Conservation (phyloP, 2,797 vertebrate species). For the Glossophaga mutica region DNA sequence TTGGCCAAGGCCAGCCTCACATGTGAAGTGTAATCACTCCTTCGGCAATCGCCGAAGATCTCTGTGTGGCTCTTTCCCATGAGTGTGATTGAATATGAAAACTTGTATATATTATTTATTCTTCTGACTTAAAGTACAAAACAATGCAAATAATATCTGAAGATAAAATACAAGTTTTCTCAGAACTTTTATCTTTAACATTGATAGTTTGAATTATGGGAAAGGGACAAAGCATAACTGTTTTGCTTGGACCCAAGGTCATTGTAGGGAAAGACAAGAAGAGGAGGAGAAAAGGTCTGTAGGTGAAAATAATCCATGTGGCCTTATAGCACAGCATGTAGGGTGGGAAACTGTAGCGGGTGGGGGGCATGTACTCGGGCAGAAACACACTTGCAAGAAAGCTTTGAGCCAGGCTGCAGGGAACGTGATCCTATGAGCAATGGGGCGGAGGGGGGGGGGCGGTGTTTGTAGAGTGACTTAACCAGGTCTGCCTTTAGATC, state of each 20-base stretch:
- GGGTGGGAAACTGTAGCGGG: not conserved
- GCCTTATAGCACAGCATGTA: not conserved
- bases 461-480: not conserved
- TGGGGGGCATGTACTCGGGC: not conserved
- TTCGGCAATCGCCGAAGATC: not conserved
- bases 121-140: constrained; percentile 3
- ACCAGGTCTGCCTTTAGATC: not conserved
- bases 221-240: not conserved
- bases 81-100: not conserved
- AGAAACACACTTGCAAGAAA: not conserved
- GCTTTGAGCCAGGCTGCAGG: not conserved
- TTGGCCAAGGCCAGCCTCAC: not conserved
- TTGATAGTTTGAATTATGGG: not conserved
- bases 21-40: not conserved
- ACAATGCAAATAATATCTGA: not conserved
- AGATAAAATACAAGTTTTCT: not conserved
- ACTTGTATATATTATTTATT: not conserved
- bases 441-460: too few species aligned
- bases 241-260: not conserved
- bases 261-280: not conserved
- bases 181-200: not conserved
- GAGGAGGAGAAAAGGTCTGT: not conserved
- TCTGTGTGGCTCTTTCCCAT: not conserved
- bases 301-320: not conserved
- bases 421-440: not conserved